Percentiles rank a stretch among this genome's conserved stretches.
phyloP scores from a whole-genome alignment of 2,113 vertebrate species.

The Rhea americana region DNA sequence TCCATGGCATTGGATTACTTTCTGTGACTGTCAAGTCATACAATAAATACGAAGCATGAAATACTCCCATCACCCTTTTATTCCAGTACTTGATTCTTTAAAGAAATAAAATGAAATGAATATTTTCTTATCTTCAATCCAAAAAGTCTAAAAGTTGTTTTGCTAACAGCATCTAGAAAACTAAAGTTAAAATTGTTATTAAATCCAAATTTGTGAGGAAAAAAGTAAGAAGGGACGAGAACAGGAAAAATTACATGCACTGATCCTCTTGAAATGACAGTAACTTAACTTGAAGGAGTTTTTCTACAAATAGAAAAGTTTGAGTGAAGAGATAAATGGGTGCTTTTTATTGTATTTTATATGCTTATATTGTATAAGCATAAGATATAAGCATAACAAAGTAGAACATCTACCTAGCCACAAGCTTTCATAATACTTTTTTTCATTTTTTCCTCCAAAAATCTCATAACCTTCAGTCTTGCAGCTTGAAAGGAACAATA shows the following conservation, averaged over 20 bases:
- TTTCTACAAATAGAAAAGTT: neutral
- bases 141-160: neutral
- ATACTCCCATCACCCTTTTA: neutral
- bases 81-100: neutral
- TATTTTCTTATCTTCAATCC: neutral
- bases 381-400: neutral
- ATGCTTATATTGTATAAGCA: neutral
- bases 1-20: neutral
- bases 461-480: neutral
- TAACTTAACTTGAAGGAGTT: neutral
- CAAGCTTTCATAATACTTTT: neutral
- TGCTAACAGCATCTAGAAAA: neutral
- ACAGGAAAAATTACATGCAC: neutral
- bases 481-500: neutral
- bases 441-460: neutral
- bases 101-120: neutral
- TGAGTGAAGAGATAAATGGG: neutral
- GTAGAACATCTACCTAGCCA: neutral
- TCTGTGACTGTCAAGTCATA: neutral
- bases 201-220: neutral
- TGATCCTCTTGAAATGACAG: neutral
- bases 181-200: neutral
- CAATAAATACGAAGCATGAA: neutral
- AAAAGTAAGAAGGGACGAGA: neutral
- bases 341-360: neutral